A percentile compares a stretch with the other conserved stretches of the same genome.
Conservation (phyloP, 1,140 invertebrate species). For the Ips typographus region DNA sequence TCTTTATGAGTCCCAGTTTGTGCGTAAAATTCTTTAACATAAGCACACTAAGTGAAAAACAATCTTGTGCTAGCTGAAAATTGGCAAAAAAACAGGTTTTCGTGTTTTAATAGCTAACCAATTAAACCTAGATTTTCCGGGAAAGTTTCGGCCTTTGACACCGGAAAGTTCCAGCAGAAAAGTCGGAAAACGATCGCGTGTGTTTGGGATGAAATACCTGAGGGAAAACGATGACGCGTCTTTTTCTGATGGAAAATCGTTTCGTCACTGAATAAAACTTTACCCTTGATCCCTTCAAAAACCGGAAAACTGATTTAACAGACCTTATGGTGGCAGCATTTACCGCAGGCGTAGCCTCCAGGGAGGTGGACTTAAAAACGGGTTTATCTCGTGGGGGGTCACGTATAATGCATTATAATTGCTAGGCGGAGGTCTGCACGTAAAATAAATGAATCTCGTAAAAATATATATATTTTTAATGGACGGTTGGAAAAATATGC, state of each 20-base stretch:
- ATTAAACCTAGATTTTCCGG: neutral
- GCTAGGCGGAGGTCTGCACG: neutral
- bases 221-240: constrained; percentile 21
- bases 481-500: constrained; percentile 20
- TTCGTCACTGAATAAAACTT: neutral
- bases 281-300: neutral
- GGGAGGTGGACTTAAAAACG: neutral
- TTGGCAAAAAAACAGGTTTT: neutral
- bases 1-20: neutral
- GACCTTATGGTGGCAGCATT: neutral
- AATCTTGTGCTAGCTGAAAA: no score
- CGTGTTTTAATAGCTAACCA: neutral
- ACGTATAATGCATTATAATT: no score
- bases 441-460: constrained; percentile 25
- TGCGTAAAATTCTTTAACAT: neutral
- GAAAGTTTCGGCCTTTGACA: neutral
- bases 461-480: constrained; percentile 33
- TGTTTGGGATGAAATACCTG: constrained; percentile 13
- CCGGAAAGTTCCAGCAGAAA: neutral
- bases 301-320: constrained; percentile 2
- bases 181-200: neutral
- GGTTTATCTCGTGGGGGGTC: no score
- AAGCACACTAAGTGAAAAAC: neutral
- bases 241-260: neutral
- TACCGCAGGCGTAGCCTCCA: neutral